Evolutionary conservation across 2,113 vertebrate genomes (phyloP), one percentile per base, ranked within the genome.

Genomic region (Charadrius vociferus): DNA sequence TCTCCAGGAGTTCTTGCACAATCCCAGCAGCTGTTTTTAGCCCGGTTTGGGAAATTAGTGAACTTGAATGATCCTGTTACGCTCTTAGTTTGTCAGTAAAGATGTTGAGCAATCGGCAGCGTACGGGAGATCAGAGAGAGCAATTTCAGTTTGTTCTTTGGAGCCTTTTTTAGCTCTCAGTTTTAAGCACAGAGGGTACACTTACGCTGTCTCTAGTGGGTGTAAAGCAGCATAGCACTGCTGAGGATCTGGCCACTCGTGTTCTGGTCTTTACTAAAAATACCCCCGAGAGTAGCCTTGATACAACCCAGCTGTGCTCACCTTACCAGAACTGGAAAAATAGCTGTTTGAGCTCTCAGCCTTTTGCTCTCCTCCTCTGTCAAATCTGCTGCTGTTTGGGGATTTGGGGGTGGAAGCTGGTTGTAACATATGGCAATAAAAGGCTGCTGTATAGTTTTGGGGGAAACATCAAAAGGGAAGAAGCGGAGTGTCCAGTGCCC

Each of bases 11-110:
- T 23, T 96, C 92, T 98, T 98, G 94, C 96, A 96, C 95, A 98
- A 98, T 95, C 97, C 59, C 72, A 92, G 97, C 97, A 98, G 98
- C 98, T 98, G 97, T 98, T 98, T 98, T 97, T 98, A 98, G 98
- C 97, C 34, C 50, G 62, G 94, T 98, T 98, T 98, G 98, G 98
- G 98, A 98, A 98, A 98, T 98, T 84, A 97, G 96, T 98, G 98
- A 98, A 98, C 98, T 98, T 94, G 94, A 95, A 95, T 97, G 98
- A 98, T 98, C 98, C 96, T 98, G 94, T 95, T 93, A 91, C 58
- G 19, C 84, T 97, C 30, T 19, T 16, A 24, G 91, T 80, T 88
- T 97, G 97, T 98, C 97, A 98, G 98, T 82, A 86, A 96, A 97
- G 96, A 96, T 67, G 88, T 98, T 97, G 96, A 97, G 98, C 97